phyloP scores from a whole-genome alignment of 2,888 invertebrate genomes.

The Noctua janthina region DNA sequence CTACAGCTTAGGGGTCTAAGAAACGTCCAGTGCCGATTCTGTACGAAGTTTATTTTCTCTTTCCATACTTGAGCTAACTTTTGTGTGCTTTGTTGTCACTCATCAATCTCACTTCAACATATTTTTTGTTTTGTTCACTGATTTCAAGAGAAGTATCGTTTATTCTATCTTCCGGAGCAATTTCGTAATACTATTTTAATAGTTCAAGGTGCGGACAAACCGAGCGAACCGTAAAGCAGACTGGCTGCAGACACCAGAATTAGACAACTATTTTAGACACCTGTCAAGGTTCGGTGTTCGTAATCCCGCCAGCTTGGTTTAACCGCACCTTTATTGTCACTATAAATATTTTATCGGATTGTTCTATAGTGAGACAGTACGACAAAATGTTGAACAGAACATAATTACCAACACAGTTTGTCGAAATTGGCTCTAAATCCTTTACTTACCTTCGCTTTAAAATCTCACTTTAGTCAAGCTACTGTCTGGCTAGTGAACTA shows the following conservation, averaged over 20 bases:
- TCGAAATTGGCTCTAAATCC: background rate
- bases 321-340: background rate
- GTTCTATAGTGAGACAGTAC: background rate
- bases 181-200: constrained; percentile 1
- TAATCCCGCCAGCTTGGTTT: background rate
- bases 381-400: background rate
- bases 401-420: constrained; percentile 2
- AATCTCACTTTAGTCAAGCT: background rate
- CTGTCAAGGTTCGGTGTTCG: background rate
- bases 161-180: background rate
- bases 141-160: background rate
- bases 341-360: background rate
- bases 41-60: background rate
- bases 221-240: background rate
- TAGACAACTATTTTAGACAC: background rate
- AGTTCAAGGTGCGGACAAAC: background rate
- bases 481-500: background rate
- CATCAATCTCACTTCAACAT: background rate
- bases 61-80: background rate
- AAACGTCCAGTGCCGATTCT: background rate
- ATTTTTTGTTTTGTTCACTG: constrained; percentile 3
- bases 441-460: constrained; percentile 2
- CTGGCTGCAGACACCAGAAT: background rate
- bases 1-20: background rate
- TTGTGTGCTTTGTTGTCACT: background rate